Base-by-base conservation (phyloP, 2,888 invertebrate species). In the Arge pagana region DNA sequence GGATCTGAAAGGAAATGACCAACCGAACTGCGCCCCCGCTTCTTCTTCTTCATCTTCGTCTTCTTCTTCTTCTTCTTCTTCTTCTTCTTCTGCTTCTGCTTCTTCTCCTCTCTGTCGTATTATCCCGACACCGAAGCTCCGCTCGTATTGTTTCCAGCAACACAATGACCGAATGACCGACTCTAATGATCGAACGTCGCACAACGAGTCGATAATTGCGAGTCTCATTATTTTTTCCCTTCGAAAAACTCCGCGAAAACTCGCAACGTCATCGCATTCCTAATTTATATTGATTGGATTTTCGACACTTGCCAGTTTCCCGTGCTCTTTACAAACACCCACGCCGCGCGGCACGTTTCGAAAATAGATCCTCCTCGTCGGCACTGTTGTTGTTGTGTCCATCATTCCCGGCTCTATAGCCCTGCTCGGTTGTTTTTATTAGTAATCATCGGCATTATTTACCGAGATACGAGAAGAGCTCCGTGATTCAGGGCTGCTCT, bases 231-330 rank as follows among this genome's bases (percentile, higher is more conserved):
- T 67, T 68, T 62, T 62, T 53, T 55, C 58, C 33, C 18, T 4
- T 4, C 18, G 8, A n/a, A 11, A 42, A 19, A 52, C 39, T 40
- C 42, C 53, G 35, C 53, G 54, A 62, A 63, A 65, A 70, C 54
- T 48, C 57, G 69, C 72, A 52, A 10, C 63, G 70, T 72, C 72
- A 72, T 72, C 59, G 64, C 58, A 59, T 62, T 63, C 61, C 66
- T 65, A 71, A 70, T 72, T 72, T 72, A 63, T 67, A 70, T 68
- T 65, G 67, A 71, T 71, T 62, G 50, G 50, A 50, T 50, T 50
- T 50, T 36, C 50, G 31, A 30, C 31, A 41, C 28, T 37, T 41
- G 42, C 31, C 30, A 28, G 30, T 42, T 42, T 42, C 30, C 28
- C 30, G 42, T n/a, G n/a, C n/a, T n/a, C n/a, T n/a, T n/a, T n/a